phyloP scores from a whole-genome alignment of 23 tunicate species.

The Ciona savignyi region DNA sequence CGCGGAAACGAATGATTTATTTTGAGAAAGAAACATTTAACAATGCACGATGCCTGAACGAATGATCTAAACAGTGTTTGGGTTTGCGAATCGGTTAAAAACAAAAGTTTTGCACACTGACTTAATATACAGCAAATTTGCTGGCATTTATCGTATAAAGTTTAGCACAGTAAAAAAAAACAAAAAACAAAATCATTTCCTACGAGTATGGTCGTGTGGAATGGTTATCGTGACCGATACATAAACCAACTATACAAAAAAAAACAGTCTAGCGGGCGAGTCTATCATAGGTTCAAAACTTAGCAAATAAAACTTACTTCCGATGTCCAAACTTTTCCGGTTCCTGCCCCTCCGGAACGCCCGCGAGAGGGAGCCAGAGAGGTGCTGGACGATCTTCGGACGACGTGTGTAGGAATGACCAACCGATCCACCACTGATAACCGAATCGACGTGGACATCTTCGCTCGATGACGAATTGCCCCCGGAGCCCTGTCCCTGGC shows the following conservation, averaged over 20 bases:
- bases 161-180: background rate
- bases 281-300: background rate
- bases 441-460: slow-evolving; percentile 26
- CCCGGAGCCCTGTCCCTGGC: slow-evolving; percentile 7
- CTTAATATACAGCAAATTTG: slow-evolving; percentile 35
- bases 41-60: slow-evolving; percentile 28
- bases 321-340: slow-evolving; percentile 68
- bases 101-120: slow-evolving; percentile 56
- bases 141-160: background rate
- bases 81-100: slow-evolving; percentile 63
- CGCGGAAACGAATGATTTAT: no score
- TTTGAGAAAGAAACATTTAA: no score
- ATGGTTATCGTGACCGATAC: no score
- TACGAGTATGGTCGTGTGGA: no score
- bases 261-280: background rate
- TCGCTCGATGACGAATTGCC: slow-evolving; percentile 46
- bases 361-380: slow-evolving; percentile 68
- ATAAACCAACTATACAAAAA: background rate
- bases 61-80: slow-evolving; percentile 40
- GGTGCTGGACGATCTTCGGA: slow-evolving; percentile 35
- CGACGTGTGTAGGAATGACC: slow-evolving; percentile 12
- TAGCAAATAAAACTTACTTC: background rate
- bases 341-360: slow-evolving; percentile 49
- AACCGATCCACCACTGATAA: slow-evolving; percentile 18
- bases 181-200: background rate